These are phyloP conservation scores for Phaethon lepturus DNA, from an alignment of 2,113 vertebrate species.

Conservation along the genomic window DNA sequence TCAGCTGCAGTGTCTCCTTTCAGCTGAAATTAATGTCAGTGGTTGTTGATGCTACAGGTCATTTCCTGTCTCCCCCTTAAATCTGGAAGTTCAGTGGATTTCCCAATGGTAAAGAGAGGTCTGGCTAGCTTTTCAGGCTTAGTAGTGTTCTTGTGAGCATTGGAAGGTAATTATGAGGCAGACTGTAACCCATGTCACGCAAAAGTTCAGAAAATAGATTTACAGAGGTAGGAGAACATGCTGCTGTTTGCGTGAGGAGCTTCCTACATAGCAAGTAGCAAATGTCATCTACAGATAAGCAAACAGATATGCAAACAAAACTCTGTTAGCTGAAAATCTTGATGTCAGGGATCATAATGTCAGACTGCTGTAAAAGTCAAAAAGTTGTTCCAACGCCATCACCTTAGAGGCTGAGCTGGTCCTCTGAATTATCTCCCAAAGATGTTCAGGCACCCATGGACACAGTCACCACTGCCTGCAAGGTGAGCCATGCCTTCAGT, in stretches of 20 bases:
- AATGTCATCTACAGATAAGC: not conserved
- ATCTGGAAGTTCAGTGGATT: constrained; percentile 15
- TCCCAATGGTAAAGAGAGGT: constrained; percentile 5
- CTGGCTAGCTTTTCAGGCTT: not conserved
- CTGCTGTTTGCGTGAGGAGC: not conserved
- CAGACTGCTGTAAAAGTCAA: not conserved
- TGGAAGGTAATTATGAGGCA: not conserved
- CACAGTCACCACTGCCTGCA: not conserved
- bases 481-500: not conserved
- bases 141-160: not conserved
- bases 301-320: not conserved
- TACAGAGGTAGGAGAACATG: not conserved
- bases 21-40: constrained; percentile 14
- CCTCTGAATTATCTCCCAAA: not conserved
- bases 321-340: not conserved
- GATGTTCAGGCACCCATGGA: not conserved
- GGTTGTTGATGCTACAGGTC: constrained; percentile 30
- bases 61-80: constrained; percentile 1
- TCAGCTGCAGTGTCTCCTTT: not conserved
- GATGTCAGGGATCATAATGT: not conserved
- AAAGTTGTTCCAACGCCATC: not conserved
- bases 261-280: not conserved
- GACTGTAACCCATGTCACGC: not conserved
- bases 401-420: not conserved
- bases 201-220: not conserved